A percentile compares a stretch with the other conserved stretches of the same genome.
phyloP scores from a whole-genome alignment of 2,888 invertebrate species.

The Pyrgus malvae region DNA sequence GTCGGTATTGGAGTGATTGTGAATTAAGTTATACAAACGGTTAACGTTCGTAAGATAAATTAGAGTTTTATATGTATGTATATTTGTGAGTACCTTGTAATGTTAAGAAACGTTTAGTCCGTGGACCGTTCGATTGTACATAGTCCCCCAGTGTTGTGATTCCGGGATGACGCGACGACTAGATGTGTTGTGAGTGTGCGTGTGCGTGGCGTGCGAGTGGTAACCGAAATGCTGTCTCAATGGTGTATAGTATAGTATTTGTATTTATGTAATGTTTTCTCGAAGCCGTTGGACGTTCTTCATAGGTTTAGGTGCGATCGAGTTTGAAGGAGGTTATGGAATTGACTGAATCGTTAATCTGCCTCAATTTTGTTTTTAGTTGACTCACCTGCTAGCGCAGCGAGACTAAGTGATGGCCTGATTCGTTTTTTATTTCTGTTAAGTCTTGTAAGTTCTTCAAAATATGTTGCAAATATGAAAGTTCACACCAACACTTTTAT shows the following conservation, averaged over 20 bases:
- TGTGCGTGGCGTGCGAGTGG: constrained; percentile 15
- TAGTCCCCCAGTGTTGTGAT: constrained; percentile 74
- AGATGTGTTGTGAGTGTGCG: background rate
- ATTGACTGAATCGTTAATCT: constrained; percentile 62
- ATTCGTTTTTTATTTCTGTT: constrained; percentile 30
- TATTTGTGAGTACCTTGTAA: constrained; percentile 61
- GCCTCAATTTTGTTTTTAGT: constrained; percentile 50
- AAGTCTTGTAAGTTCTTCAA: too few relatives aligned
- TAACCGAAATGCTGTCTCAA: constrained; percentile 31
- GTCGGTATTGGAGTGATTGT: constrained; percentile 16
- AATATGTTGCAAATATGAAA: too few relatives aligned
- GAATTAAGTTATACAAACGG: constrained; percentile 25
- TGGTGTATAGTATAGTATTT: constrained; percentile 43
- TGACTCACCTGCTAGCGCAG: constrained; percentile 27
- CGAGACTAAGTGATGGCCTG: constrained; percentile 25
- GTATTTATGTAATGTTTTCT: constrained; percentile 31
- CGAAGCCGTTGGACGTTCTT: constrained; percentile 5
- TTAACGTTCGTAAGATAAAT: constrained; percentile 43
- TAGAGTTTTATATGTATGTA: constrained; percentile 66
- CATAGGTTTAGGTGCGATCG: constrained; percentile 27
- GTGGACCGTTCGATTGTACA: constrained; percentile 57
- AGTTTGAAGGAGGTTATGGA: constrained; percentile 44
- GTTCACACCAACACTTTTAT: background rate
- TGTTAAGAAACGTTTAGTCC: constrained; percentile 43
- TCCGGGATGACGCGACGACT: constrained; percentile 47